These are phyloP conservation scores for Bolborhynchus lineola DNA, from an alignment of 2,113 vertebrate species.

Conservation along the genomic window DNA sequence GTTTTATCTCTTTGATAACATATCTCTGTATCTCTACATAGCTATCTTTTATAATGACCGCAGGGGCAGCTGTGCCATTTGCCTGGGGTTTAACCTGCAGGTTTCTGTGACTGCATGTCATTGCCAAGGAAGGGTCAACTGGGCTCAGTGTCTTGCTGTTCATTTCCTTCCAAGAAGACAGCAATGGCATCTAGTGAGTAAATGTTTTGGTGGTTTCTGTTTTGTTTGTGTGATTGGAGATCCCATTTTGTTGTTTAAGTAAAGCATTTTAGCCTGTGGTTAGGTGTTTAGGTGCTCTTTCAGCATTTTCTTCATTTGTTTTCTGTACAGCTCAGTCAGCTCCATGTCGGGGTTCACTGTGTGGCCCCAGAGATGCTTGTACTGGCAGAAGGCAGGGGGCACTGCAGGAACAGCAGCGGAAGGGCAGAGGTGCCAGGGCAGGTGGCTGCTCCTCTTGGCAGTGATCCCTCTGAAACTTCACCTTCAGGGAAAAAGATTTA, in stretches of 20 bases:
- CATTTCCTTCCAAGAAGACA: background rate
- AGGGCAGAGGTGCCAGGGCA: background rate
- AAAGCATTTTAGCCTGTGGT: background rate
- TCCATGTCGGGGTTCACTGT: background rate
- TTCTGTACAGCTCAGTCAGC: background rate
- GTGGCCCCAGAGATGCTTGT: background rate
- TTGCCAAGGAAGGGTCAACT: background rate
- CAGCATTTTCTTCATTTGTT: background rate
- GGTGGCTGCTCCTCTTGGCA: background rate
- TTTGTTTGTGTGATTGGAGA: background rate
- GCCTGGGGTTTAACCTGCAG: background rate
- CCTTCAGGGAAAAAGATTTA: background rate
- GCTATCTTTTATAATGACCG: background rate
- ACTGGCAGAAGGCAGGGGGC: conserved; percentile 26
- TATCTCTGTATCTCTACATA: background rate
- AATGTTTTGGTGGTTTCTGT: background rate
- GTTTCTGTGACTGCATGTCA: background rate
- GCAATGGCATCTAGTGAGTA: background rate
- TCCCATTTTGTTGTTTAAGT: background rate
- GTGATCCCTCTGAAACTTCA: background rate
- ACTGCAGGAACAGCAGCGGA: background rate
- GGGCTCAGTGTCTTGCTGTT: background rate
- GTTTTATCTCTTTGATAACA: background rate
- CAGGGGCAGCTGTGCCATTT: background rate
- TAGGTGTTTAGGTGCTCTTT: background rate